Conservation (phyloP, 2,888 invertebrate species). For the Operophtera brumata region DNA sequence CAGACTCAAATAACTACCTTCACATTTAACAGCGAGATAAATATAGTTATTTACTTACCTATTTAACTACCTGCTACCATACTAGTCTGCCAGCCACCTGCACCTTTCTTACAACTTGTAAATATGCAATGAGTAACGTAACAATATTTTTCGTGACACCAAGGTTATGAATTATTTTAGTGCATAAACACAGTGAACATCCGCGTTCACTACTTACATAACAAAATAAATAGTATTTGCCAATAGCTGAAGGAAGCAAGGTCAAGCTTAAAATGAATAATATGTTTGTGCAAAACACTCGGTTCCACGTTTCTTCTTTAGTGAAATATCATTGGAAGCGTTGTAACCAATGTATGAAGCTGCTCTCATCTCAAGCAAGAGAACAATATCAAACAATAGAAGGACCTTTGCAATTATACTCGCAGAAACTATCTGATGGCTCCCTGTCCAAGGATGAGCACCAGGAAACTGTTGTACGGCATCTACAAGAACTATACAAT, state of each 20-base stretch:
- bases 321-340: constrained; percentile 54
- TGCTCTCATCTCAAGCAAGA: constrained; percentile 56
- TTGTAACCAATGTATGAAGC: constrained; percentile 58
- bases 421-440: constrained; percentile 80
- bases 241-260: constrained; percentile 33
- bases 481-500: constrained; percentile 85
- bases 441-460: constrained; percentile 84
- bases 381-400: constrained; percentile 41
- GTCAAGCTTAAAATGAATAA: constrained; percentile 44
- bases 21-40: too few relatives aligned
- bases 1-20: too few relatives aligned
- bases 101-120: too few relatives aligned
- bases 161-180: too few relatives aligned
- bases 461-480: constrained; percentile 85
- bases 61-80: too few relatives aligned
- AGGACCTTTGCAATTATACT: constrained; percentile 79
- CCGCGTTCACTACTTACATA: too few relatives aligned
- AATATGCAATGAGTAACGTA: too few relatives aligned
- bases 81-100: too few relatives aligned
- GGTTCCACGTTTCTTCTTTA: constrained; percentile 48
- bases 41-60: too few relatives aligned
- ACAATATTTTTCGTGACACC: too few relatives aligned
- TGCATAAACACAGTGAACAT: too few relatives aligned
- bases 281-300: constrained; percentile 55
- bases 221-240: constrained; percentile 20